A percentile compares a stretch with the other conserved stretches of the same genome.
These are phyloP conservation scores for Bagarius yarrelli DNA, from an alignment of 2,113 vertebrate genomes.

Conservation along the genomic window DNA sequence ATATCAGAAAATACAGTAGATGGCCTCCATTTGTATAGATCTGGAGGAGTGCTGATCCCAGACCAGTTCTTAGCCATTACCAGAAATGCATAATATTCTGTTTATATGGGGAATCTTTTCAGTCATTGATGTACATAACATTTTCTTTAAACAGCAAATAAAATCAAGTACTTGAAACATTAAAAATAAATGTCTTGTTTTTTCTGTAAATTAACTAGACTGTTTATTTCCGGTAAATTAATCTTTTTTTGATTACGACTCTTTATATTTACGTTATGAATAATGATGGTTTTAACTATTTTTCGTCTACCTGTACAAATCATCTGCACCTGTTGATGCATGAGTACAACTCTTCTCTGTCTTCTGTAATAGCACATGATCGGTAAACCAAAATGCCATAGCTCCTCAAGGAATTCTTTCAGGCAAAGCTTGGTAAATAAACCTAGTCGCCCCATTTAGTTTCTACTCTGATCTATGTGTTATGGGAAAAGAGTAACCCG, in stretches of 20 bases:
- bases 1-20: background rate
- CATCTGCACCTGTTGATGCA: background rate
- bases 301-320: background rate
- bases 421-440: constrained; percentile 50
- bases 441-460: constrained; percentile 37
- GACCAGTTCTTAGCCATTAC: background rate
- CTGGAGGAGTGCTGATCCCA: no score
- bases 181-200: background rate
- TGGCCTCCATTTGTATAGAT: background rate
- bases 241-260: background rate
- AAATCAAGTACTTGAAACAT: background rate
- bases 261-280: background rate
- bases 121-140: background rate
- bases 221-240: background rate
- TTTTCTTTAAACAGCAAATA: constrained; percentile 6
- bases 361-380: background rate
- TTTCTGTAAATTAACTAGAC: background rate
- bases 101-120: background rate
- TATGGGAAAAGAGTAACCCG: constrained; percentile 56
- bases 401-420: constrained; percentile 60
- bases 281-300: background rate
- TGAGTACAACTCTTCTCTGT: background rate
- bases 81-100: background rate
- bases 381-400: background rate
- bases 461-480: constrained; percentile 52